Evolutionary conservation across 37 sponge, comb jelly and placozoan genomes (phyloP).

Genomic region (Eunapius fragilis): DNA sequence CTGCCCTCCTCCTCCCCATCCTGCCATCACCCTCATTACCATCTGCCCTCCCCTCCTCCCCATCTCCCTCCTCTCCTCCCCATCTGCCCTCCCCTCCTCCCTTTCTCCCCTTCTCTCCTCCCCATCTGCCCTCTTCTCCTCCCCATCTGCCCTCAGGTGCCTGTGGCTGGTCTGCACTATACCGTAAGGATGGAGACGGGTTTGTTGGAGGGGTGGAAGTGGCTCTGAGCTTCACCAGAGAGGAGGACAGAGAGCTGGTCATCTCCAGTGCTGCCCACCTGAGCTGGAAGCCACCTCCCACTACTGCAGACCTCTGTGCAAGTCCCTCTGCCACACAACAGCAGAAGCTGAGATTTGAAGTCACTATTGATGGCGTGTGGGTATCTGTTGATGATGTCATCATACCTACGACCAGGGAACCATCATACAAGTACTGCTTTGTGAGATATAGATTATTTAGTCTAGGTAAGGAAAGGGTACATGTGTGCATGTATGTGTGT

Average conservation of each 20-base stretch:
- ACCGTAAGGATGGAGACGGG: background rate
- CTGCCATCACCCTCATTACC: too few relatives aligned
- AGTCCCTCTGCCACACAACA: background rate
- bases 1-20: background rate
- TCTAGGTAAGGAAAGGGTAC: constrained; percentile 24
- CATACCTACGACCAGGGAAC: background rate
- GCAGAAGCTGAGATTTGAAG: constrained; percentile 5
- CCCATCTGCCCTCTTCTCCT: too few relatives aligned
- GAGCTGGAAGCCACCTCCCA: constrained; percentile 39
- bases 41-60: too few relatives aligned
- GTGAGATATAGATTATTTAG: constrained; percentile 73
- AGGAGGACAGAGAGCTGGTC: constrained; percentile 45
- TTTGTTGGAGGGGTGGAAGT: constrained; percentile 77
- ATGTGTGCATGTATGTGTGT: background rate
- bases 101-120: too few relatives aligned
- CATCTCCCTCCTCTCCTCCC: too few relatives aligned
- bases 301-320: too few relatives aligned
- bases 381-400: constrained; percentile 20
- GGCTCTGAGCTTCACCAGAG: constrained; percentile 41
- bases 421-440: constrained; percentile 40
- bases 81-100: too few relatives aligned
- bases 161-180: constrained; percentile 63
- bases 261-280: constrained; percentile 5
- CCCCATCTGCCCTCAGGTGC: constrained; percentile 27
- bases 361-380: constrained; percentile 12